Base-by-base conservation (phyloP, 2,797 vertebrate genomes). In the Simalia tracyae region DNA sequence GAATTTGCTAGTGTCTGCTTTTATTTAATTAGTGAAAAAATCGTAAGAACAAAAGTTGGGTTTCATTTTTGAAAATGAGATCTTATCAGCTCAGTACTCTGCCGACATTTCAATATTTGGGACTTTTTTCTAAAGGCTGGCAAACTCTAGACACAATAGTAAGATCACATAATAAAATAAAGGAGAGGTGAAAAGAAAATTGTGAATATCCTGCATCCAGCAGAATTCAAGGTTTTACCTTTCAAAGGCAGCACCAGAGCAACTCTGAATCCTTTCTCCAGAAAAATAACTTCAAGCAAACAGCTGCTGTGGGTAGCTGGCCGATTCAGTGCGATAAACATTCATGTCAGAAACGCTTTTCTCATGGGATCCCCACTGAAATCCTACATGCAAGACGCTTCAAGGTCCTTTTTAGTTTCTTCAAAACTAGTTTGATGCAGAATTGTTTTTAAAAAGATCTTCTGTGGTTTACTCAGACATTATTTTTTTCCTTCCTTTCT, bases 221-320 rank as follows among this genome's bases (percentile, higher is more conserved):
- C 64, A 94, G 95, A 97, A 96, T 96, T 95, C 95, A 91, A 94
- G 90, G 93, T 88, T 96, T 98, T 98, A 98, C 97, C 97, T 98
- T 96, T 92, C 95, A 95, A 95, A 94, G 36, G 95, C 93, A 96
- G 95, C 92, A 88, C 89, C 91, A 89, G 89, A 92, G 92, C 92
- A 89, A 61, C 95, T 94, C 2, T 46, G 46, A 94, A 63, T 96
- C 92, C 91, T 94, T 59, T 91, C 93, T 97, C 92, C 95, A 93
- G 97, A 96, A 95, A 8, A 96, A 96, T 95, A 5, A 86, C 91
- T 94, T 95, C 56, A 64, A 92, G 76, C 42, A 81, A 94, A 91
- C 91, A 94, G 91, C 94, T 89, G 96, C 87, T 91, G 92, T 95
- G 50, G 87, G 90, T 94, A 91, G 93, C 93, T 89, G 93, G 94